Percentiles rank a stretch among this genome's conserved stretches.
Conservation (phyloP, 1,140 invertebrate genomes). For the Pachypsylla venusta region DNA sequence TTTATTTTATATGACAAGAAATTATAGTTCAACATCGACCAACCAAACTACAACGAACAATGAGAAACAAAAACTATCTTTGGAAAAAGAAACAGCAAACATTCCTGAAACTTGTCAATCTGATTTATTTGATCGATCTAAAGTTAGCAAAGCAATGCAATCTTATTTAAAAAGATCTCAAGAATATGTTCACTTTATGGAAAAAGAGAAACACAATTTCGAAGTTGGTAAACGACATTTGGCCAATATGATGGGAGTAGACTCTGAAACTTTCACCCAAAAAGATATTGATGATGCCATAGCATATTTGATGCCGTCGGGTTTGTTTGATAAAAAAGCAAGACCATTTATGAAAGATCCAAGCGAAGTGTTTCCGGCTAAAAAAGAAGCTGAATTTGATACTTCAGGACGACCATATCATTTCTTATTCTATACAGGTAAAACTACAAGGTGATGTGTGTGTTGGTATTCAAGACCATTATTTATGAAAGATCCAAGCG, state of each 20-base stretch:
- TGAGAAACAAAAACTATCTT: too few relatives aligned
- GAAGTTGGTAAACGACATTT: conserved; percentile 85
- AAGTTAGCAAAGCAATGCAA: conserved; percentile 71
- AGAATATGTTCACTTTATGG: conserved; percentile 69
- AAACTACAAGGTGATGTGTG: too few relatives aligned
- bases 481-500: conserved; percentile 67
- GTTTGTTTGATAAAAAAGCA: conserved; percentile 63
- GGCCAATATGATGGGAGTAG: conserved; percentile 95
- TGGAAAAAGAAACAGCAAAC: neutral
- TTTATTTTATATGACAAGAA: neutral
- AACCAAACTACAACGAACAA: neutral
- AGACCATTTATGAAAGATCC: conserved; percentile 76
- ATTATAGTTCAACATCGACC: neutral
- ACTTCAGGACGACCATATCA: conserved; percentile 71
- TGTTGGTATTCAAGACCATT: too few relatives aligned
- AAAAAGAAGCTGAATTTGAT: conserved; percentile 83
- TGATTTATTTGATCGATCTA: conserved; percentile 22
- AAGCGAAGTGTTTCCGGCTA: conserved; percentile 63
- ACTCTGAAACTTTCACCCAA: conserved; percentile 74
- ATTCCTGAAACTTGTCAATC: neutral
- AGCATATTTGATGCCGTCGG: conserved; percentile 81
- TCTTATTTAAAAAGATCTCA: conserved; percentile 66
- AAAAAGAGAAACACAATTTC: conserved; percentile 62
- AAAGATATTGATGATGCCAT: conserved; percentile 76
- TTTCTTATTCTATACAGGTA: conserved; percentile 76